These are phyloP conservation scores for Drosophila anceps DNA, from an alignment of 2,888 invertebrate species.

Conservation along the genomic window DNA sequence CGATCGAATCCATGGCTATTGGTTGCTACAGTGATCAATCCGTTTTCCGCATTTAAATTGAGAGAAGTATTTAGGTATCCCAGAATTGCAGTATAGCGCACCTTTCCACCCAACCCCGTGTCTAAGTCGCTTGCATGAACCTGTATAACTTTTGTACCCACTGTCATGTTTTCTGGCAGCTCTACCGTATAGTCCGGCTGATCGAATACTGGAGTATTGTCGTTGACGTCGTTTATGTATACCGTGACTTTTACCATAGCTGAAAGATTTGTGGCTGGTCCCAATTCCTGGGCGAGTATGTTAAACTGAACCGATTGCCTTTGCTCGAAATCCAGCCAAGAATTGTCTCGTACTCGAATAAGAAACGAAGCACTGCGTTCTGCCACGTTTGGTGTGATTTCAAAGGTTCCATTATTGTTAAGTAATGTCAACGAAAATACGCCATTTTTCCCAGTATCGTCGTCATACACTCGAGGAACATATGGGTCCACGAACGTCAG, in stretches of 20 bases:
- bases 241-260: slow-evolving; percentile 91
- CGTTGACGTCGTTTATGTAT: slow-evolving; percentile 93
- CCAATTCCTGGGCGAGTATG: slow-evolving; percentile 93
- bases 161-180: slow-evolving; percentile 92
- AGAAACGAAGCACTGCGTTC: slow-evolving; percentile 92
- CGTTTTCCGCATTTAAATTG: slow-evolving; percentile 91
- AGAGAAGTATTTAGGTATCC: slow-evolving; percentile 93
- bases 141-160: slow-evolving; percentile 90
- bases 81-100: slow-evolving; percentile 91
- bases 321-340: slow-evolving; percentile 93
- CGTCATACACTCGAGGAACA: slow-evolving; percentile 90
- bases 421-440: slow-evolving; percentile 92
- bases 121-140: slow-evolving; percentile 93
- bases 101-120: slow-evolving; percentile 90
- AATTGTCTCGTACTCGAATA: slow-evolving; percentile 93
- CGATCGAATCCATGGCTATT: slow-evolving; percentile 93
- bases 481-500: slow-evolving; percentile 90
- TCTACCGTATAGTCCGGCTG: slow-evolving; percentile 90
- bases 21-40: slow-evolving; percentile 92
- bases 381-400: slow-evolving; percentile 93
- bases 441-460: slow-evolving; percentile 93
- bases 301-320: slow-evolving; percentile 91
- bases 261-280: slow-evolving; percentile 91
- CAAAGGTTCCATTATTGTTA: slow-evolving; percentile 95
- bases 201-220: slow-evolving; percentile 93